Evolutionary conservation across 2,113 vertebrate species (phyloP), one percentile per base, ranked within the genome.

Genomic region (Triplophysa rosa): DNA sequence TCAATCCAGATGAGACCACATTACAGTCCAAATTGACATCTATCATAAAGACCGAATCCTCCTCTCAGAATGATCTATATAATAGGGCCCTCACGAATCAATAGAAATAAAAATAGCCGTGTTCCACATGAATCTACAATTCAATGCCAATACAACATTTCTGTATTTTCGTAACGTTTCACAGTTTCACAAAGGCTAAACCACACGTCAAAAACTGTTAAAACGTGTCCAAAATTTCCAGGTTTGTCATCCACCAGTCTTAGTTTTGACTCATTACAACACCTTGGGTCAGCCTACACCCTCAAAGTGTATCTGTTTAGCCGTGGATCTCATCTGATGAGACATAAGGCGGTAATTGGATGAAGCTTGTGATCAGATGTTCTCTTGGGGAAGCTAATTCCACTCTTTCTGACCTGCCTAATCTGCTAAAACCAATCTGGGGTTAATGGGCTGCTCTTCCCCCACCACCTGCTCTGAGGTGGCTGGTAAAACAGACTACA

Each of bases 361-460:
- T 91, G 83, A 89, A 79, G 86, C 86, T 89, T 88, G 82, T 67
- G 82, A 89, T 86, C 86, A 89, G 86, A 91, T 90, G 88, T 88
- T 91, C 83, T 82, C 76, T 86, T 91, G 70, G 83, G 86, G 87
- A 88, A 88, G 89, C 85, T 89, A 87, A 90, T 90, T 86, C 86
- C 86, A 88, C 84, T 89, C 89, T 89, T 87, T 87, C 85, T 87
- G 87, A 90, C 81, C 80, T 81, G 82, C 82, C 80, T 78, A 88
- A 92, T 91, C 88, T 76, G 69, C 80, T 90, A 88, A 89, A 85
- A 79, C 83, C 84, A 86, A 84, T 83, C 78, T 49, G 81, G 59
- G 84, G 78, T 78, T 85, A 85, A 80, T 84, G 65, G 79, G 65
- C 56, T 81, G 47, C 54, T 64, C 19, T 67, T 63, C 66, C 78